Percentiles rank a stretch among this genome's conserved stretches.
phyloP scores from a whole-genome alignment of 2,113 vertebrate genomes.

The Bombycilla garrulus region DNA sequence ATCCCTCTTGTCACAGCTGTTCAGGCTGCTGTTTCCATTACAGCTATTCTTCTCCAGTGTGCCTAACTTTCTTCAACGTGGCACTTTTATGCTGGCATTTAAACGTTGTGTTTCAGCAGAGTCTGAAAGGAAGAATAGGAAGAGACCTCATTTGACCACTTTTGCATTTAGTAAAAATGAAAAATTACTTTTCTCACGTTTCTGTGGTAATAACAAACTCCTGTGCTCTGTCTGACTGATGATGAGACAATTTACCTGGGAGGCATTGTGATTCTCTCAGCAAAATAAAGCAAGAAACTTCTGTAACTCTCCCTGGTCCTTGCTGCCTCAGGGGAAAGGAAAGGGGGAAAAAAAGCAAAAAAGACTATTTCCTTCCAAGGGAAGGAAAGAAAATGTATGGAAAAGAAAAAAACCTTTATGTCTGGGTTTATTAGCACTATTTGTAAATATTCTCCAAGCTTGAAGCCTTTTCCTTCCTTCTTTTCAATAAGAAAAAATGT shows the following conservation, averaged over 20 bases:
- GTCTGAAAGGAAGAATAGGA: not conserved
- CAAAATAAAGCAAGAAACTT: slow-evolving; percentile 30
- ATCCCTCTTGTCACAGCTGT: not conserved
- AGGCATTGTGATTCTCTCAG: not conserved
- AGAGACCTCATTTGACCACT: not conserved
- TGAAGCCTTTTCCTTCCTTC: not conserved
- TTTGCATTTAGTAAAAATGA: not conserved
- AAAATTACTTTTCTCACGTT: not conserved
- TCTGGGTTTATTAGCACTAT: not conserved
- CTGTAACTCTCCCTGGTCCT: not conserved
- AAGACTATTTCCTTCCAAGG: not conserved
- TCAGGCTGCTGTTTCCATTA: not conserved
- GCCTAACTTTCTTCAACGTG: not conserved
- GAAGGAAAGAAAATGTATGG: not conserved
- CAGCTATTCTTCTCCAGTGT: not conserved
- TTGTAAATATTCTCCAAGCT: not conserved
- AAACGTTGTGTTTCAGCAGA: not conserved
- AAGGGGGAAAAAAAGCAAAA: not conserved
- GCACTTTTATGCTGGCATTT: not conserved
- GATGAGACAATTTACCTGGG: slow-evolving; percentile 33
- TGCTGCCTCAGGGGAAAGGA: not conserved
- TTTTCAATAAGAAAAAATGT: not conserved
- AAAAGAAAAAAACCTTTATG: not conserved
- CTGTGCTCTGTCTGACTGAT: not conserved
- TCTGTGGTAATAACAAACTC: slow-evolving; percentile 22